phyloP scores from a whole-genome alignment of 1,140 invertebrate species.

The Cephus cinctus region DNA sequence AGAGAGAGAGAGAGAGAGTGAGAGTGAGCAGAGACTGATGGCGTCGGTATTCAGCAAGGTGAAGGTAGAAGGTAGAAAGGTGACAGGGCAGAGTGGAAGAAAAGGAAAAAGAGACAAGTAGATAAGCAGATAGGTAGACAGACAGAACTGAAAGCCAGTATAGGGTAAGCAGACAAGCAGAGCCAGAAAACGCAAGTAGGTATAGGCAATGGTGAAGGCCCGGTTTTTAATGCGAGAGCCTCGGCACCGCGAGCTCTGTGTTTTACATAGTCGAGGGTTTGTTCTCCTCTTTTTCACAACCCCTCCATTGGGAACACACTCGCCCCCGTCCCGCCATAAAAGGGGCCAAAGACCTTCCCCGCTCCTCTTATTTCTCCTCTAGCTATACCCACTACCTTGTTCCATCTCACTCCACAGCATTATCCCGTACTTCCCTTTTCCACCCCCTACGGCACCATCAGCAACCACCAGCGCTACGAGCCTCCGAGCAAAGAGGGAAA shows the following conservation, averaged over 20 bases:
- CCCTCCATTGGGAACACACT: constrained; percentile 3
- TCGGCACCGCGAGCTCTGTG: constrained; percentile 36
- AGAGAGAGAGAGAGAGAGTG: not conserved
- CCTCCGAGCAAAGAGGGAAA: constrained; percentile 35
- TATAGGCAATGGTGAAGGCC: constrained; percentile 4
- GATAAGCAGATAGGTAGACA: too few species aligned
- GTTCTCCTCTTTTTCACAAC: constrained; percentile 34
- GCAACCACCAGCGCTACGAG: constrained; percentile 23
- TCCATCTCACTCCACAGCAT: not conserved
- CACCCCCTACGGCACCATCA: constrained; percentile 19
- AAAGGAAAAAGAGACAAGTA: not conserved
- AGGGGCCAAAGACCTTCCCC: too few species aligned
- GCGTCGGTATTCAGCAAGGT: too few species aligned
- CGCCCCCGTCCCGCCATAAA: constrained; percentile 7
- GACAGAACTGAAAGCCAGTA: too few species aligned
- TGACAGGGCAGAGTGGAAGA: not conserved
- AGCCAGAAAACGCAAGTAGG: not conserved
- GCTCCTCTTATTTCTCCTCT: constrained; percentile 8
- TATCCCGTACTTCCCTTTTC: constrained; percentile 11
- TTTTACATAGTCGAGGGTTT: constrained; percentile 45
- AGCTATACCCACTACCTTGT: not conserved
- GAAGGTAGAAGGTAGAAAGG: not conserved
- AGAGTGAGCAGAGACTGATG: not conserved
- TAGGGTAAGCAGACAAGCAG: too few species aligned
- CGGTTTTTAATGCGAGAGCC: constrained; percentile 35